These are phyloP conservation scores for Phrynocephalus vlangalii DNA, from an alignment of 2,797 vertebrate genomes.

Conservation along the genomic window DNA sequence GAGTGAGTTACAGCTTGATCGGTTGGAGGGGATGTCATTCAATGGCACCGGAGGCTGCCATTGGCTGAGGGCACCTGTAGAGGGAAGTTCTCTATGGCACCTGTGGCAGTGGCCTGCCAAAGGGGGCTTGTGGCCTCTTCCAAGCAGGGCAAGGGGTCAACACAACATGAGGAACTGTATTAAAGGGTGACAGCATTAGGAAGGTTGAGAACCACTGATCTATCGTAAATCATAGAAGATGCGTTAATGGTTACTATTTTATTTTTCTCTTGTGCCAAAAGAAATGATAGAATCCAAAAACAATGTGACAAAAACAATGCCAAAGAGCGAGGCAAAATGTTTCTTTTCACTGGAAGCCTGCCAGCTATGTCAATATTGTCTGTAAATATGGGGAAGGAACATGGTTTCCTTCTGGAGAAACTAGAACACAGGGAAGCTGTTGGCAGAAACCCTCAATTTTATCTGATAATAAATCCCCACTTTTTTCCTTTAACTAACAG, in stretches of 20 bases:
- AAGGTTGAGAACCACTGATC: too few species aligned
- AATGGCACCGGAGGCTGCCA: too few species aligned
- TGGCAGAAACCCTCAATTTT: background rate
- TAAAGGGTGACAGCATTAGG: too few species aligned
- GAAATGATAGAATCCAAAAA: background rate
- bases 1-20: too few species aligned
- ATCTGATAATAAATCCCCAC: background rate
- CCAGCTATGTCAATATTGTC: slow-evolving; percentile 14
- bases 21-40: too few species aligned
- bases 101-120: too few species aligned
- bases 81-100: too few species aligned
- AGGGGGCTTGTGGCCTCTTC: too few species aligned
- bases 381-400: slow-evolving; percentile 18
- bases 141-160: too few species aligned
- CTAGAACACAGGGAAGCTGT: background rate
- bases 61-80: too few species aligned
- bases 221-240: background rate
- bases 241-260: background rate
- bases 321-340: background rate
- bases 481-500: slow-evolving; percentile 1
- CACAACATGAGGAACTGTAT: too few species aligned
- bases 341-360: slow-evolving; percentile 24
- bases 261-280: background rate
- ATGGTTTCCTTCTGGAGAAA: background rate
- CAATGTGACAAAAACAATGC: background rate